Evolutionary conservation across 2,888 invertebrate genomes (phyloP).

Genomic region (Salticus scenicus): DNA sequence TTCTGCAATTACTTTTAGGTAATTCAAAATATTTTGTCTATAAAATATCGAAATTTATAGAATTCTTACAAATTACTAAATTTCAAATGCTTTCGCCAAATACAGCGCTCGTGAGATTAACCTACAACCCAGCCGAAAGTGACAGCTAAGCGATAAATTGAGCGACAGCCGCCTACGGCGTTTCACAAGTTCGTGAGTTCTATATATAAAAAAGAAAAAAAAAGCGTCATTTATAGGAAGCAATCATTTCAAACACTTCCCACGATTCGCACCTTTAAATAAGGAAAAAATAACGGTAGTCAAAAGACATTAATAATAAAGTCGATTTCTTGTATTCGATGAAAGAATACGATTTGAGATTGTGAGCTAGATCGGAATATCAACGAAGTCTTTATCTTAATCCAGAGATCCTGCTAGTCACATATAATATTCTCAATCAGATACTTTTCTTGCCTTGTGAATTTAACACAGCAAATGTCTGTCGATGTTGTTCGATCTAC

Average conservation of each 20-base stretch:
- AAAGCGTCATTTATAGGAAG: constrained; percentile 38
- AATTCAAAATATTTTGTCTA: too few species aligned
- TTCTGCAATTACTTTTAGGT: too few species aligned
- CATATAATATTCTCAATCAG: neutral
- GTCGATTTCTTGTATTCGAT: constrained; percentile 50
- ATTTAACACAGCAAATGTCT: constrained; percentile 36
- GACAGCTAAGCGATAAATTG: constrained; percentile 39
- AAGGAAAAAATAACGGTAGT: constrained; percentile 52
- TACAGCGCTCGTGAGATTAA: neutral
- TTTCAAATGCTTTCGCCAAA: constrained; percentile 1
- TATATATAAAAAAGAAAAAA: constrained; percentile 10
- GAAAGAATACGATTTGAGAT: constrained; percentile 34
- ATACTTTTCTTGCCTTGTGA: constrained; percentile 16
- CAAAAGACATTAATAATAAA: constrained; percentile 53
- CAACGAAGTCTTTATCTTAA: constrained; percentile 42
- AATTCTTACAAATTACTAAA: too few species aligned
- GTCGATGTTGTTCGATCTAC: neutral
- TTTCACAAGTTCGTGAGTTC: constrained; percentile 16
- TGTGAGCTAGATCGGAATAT: constrained; percentile 42
- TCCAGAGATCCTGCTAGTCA: constrained; percentile 35
- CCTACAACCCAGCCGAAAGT: neutral
- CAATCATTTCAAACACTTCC: constrained; percentile 19
- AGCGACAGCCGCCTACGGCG: constrained; percentile 30
- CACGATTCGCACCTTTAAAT: constrained; percentile 57
- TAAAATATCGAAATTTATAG: too few species aligned